phyloP scores from a whole-genome alignment of 2,113 vertebrate species.

The Prinia subflava region DNA sequence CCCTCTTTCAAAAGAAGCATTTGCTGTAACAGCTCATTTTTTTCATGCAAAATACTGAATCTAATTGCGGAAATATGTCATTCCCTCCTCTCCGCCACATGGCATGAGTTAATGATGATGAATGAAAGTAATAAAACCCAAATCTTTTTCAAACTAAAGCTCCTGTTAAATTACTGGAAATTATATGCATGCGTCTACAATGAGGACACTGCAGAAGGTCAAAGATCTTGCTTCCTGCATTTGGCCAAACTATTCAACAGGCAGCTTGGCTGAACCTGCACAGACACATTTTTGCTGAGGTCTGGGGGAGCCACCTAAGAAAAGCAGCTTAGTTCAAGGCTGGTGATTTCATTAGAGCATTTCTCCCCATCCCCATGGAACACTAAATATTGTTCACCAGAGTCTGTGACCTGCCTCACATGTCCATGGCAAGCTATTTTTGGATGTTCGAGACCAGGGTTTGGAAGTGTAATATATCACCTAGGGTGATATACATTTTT shows the following conservation, averaged over 20 bases:
- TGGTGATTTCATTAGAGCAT: constrained; percentile 45
- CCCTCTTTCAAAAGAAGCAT: constrained; percentile 33
- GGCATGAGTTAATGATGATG: constrained; percentile 73
- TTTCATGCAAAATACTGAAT: constrained; percentile 69
- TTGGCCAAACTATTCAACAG: constrained; percentile 60
- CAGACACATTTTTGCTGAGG: background rate
- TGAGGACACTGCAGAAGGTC: constrained; percentile 67
- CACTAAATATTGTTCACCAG: background rate
- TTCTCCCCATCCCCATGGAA: constrained; percentile 10
- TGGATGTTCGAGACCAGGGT: background rate
- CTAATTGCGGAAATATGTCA: constrained; percentile 71
- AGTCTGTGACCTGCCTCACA: background rate
- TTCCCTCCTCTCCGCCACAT: constrained; percentile 49
- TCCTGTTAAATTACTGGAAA: constrained; percentile 72
- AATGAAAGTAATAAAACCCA: constrained; percentile 74
- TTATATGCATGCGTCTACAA: constrained; percentile 65
- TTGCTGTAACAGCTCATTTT: constrained; percentile 65
- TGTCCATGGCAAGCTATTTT: background rate
- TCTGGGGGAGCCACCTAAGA: constrained; percentile 30
- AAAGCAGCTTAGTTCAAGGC: constrained; percentile 36
- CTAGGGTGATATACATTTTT: background rate
- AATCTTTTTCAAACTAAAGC: constrained; percentile 72
- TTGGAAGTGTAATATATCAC: background rate
- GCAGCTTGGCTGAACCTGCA: constrained; percentile 38
- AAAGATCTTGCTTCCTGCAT: constrained; percentile 65